Percentiles rank a stretch among this genome's conserved stretches.
Conservation (phyloP, 2,113 vertebrate genomes). For the Petroica traversi region DNA sequence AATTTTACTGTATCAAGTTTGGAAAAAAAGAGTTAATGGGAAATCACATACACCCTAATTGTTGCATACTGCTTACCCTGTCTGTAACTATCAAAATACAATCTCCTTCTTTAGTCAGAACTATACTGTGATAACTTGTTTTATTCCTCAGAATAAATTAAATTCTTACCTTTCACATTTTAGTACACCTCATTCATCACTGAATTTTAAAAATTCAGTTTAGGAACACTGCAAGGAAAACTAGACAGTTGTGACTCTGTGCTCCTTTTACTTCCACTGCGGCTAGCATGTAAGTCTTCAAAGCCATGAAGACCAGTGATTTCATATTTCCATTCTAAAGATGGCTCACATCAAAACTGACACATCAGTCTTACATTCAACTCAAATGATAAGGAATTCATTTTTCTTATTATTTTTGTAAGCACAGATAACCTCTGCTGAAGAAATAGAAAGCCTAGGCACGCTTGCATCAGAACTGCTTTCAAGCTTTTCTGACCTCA, state of each 20-base stretch:
- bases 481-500: neutral
- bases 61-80: neutral
- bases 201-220: neutral
- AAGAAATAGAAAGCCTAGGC: neutral
- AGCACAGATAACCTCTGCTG: neutral
- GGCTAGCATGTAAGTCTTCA: neutral
- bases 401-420: neutral
- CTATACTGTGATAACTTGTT: neutral
- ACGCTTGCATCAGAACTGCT: neutral
- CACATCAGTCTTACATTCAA: neutral
- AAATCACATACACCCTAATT: neutral
- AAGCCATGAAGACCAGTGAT: neutral
- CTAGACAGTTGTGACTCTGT: neutral
- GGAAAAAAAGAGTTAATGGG: neutral
- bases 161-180: neutral
- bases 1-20: neutral
- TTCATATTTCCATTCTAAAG: neutral
- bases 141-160: constrained; percentile 18
- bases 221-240: neutral
- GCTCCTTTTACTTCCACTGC: neutral
- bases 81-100: neutral
- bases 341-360: neutral
- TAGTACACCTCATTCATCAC: neutral
- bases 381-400: neutral
- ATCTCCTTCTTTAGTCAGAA: neutral